Base-by-base conservation (phyloP, 2,797 vertebrate species). In the Anisognathus igniventris region DNA sequence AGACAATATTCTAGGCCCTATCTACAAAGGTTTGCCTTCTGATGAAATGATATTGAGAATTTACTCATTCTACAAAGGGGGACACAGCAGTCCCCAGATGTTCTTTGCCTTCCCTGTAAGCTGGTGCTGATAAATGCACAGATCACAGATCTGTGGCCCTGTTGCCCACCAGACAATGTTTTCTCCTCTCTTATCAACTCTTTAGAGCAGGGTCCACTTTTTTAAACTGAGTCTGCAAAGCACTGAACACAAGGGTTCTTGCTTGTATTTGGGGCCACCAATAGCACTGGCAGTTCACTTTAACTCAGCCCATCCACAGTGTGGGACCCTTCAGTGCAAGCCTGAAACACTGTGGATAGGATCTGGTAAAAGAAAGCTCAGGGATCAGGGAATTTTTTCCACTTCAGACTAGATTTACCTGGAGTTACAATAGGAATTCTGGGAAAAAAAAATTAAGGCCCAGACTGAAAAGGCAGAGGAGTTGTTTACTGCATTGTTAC, bases 1-100 rank as follows among this genome's bases (percentile, higher is more conserved):
- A 87, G 58, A 44, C 42, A 62, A 35, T 10, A 42, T 33, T 68
- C 25, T 27, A 33, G 60, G 42, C 44, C 22, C 6, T 30, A 22
- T 19, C 25, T 48, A 56, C 37, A 79, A 58, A 3, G 12, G 15
- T 42, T 7, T 90, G 33, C n/a, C 33, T 90, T 62, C 35, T 60
- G 22, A 51, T 51, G 50, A 12, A 80, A 18, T 0, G 1, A 8
- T 33, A 62, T 0, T 1, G 23, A 44, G 31, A 57, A 42, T 66
- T 70, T 18, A 37, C 31, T 76, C 18, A 4, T 76, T 66, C 60
- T 48, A 70, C 4, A 12, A 40, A 72, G 10, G 10, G n/a, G n/a
- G 7, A 47, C 7, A 17, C 3, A 6, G 50, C 53, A 64, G 25
- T 13, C 33, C 30, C 24, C 24, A 39, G 6, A 39, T 0, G 1